phyloP scores from a whole-genome alignment of 1,140 invertebrate species.

The Yoshiicerus persimilis region DNA sequence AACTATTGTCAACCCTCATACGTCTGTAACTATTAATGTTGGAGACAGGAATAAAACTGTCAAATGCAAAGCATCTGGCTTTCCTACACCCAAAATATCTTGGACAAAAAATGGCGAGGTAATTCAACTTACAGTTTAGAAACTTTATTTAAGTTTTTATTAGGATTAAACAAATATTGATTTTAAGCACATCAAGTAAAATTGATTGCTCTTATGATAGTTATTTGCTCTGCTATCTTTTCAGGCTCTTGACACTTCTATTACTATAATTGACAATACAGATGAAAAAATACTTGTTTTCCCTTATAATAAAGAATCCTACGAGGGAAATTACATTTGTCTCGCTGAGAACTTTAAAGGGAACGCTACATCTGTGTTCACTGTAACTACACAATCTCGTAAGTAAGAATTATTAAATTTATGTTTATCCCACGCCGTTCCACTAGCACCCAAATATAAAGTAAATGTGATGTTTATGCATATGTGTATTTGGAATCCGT shows the following conservation, averaged over 20 bases:
- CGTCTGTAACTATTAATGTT: background rate
- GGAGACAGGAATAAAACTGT: background rate
- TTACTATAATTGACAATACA: background rate
- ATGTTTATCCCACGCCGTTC: no score
- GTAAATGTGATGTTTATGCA: no score
- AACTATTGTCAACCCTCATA: background rate
- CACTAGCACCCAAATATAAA: no score
- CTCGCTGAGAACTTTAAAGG: background rate
- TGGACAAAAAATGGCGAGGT: background rate
- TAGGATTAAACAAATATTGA: background rate
- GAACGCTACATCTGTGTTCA: background rate
- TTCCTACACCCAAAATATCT: background rate
- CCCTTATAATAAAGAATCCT: background rate
- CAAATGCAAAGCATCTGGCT: background rate
- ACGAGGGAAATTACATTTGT: background rate
- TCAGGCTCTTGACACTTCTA: no score
- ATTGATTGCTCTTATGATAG: no score
- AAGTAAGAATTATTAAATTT: background rate
- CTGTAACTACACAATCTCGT: background rate
- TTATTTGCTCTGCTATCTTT: no score
- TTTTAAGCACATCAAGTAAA: background rate
- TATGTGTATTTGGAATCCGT: no score
- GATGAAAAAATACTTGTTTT: background rate
- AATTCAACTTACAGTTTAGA: background rate
- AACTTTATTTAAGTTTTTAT: background rate